Percentiles rank a stretch among this genome's conserved stretches.
phyloP scores from a whole-genome alignment of 2,113 vertebrate genomes.

The Melozone crissalis region DNA sequence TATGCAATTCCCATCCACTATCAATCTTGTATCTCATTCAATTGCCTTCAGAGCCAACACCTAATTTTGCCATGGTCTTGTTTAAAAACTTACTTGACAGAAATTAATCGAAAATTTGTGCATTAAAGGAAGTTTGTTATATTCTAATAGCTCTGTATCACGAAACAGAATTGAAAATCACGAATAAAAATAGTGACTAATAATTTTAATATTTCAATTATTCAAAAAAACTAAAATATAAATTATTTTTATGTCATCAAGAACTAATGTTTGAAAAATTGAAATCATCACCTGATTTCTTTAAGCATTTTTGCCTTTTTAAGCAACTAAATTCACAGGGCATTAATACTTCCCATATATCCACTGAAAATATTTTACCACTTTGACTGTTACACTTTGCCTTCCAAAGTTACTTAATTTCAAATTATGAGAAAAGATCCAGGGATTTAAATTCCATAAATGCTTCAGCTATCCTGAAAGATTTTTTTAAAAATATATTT shows the following conservation, averaged over 20 bases:
- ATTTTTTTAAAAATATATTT: not conserved
- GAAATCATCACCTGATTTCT: not conserved
- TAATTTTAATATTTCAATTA: not conserved
- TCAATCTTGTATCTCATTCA: not conserved
- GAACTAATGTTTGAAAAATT: not conserved
- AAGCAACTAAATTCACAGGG: not conserved
- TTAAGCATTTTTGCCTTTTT: not conserved
- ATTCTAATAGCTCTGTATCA: not conserved
- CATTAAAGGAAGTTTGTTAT: not conserved
- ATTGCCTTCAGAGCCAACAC: not conserved
- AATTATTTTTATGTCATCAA: not conserved
- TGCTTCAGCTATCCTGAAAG: not conserved
- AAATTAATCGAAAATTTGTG: not conserved
- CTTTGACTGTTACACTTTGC: not conserved
- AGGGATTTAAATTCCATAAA: not conserved
- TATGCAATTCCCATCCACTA: accelerated
- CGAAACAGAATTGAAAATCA: not conserved
- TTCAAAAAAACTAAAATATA: not conserved
- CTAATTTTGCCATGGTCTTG: not conserved
- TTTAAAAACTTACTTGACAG: not conserved
- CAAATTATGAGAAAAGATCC: not conserved
- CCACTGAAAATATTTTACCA: not conserved
- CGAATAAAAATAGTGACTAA: not conserved
- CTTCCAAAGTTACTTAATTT: not conserved
- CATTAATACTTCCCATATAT: not conserved